Percentiles rank a stretch among this genome's conserved stretches.
Conservation (phyloP, 2,888 invertebrate species). For the Prosapia bicincta region DNA sequence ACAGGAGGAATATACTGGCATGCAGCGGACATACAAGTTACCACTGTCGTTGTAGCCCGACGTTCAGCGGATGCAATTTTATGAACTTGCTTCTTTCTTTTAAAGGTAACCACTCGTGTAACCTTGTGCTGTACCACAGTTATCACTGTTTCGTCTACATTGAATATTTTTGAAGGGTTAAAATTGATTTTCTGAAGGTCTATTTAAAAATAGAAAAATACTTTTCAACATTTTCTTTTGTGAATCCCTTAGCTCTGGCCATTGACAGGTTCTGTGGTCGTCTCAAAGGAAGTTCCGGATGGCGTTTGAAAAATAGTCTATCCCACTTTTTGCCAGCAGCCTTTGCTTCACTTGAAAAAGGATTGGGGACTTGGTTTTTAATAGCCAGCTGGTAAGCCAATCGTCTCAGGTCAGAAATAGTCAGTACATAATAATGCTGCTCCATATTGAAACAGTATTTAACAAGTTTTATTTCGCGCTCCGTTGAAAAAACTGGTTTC, state of each 20-base stretch:
- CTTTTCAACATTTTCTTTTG: no score
- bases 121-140: constrained; percentile 41
- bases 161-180: neutral
- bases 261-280: neutral
- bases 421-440: neutral
- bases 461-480: neutral
- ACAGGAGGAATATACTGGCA: constrained; percentile 42
- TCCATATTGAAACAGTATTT: neutral
- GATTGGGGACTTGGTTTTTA: neutral
- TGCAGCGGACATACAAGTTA: no score
- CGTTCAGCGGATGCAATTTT: no score
- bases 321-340: neutral
- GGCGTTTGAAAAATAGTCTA: neutral
- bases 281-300: no score
- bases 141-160: no score
- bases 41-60: no score
- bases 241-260: neutral
- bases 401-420: neutral
- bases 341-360: neutral
- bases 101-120: constrained; percentile 38
- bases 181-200: neutral
- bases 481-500: neutral
- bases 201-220: no score
- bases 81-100: constrained; percentile 43
- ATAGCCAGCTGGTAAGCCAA: neutral